Base-by-base conservation (phyloP, 1,140 invertebrate genomes). In the Globodera ellingtonae region DNA sequence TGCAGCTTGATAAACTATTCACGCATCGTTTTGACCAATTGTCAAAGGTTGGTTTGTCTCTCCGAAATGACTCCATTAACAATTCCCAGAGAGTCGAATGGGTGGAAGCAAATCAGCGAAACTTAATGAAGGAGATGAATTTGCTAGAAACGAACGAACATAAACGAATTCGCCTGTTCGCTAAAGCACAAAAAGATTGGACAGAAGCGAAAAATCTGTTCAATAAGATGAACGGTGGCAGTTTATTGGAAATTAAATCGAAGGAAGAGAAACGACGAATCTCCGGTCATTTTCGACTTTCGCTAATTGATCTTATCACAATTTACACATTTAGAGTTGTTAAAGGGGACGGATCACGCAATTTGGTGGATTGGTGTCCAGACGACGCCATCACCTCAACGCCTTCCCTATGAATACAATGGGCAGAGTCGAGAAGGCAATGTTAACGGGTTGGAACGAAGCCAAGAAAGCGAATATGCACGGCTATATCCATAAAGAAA, bases 121-220 rank as follows among this genome's bases (percentile, higher is more conserved):
- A 81, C n/a, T 75, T 85, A 35, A 82, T 82, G 62, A 82, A 83
- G 21, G 84, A 84, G 84, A 82, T 48, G 10, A 7, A 62, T 18
- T 47, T 50, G 56, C 48, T 85, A n/a, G 77, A 65, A 62, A 74
- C 71, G 4, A 65, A 72, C 59, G 82, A 83, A 24, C 35, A 46
- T 8, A 83, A 83, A 48, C 69, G 79, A n/a, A 74, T 83, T 46
- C 76, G 82, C 65, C 9, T 79, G 24, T 82, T 84, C 52, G 18
- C 24, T 21, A 44, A 62, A n/a, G n/a, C 80, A 18, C 18, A 13
- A 1, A 82, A 50, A 44, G 76, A 35, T 35, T 83, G 82, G 82
- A 67, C 71, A 13, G 82, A 83, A 35, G 79, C 82, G 48, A 56
- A 85, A 24, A 47, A 74, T n/a, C 75, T 86, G 48, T 83, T 80